Evolutionary conservation across 2,797 vertebrate genomes (phyloP), one percentile per base, ranked within the genome.

Genomic region (Gymnocypris eckloni): DNA sequence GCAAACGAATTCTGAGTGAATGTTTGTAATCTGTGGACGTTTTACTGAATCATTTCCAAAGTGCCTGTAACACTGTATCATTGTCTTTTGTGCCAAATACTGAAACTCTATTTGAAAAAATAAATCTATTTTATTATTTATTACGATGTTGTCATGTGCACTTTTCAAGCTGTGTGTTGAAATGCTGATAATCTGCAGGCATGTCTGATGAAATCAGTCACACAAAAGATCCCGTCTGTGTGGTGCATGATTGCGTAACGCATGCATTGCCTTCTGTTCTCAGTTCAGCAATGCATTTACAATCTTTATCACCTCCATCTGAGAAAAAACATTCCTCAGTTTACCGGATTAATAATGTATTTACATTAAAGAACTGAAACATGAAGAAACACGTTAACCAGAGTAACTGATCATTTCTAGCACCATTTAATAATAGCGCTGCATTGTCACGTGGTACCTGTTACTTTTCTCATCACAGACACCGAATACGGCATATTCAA

Each of bases 41-140:
- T 18, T 88, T 72, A 67, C 45, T 61, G 50, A 13, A 64, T 72
- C n/a, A 22, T 20, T 75, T 69, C 75, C 48, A 25, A 84, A 84
- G 79, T 85, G 81, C 87, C 88, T 88, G 54, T 83, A 88, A 89
- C 87, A 92, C 90, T 91, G 89, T 77, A 85, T 87, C 69, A 84
- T 80, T 86, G 84, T 88, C 91, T 86, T 87, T 86, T 69, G 89
- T 91, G 88, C 87, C 88, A 91, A 90, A 91, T 87, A 90, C 94
- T 88, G 93, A 91, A 92, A 92, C 90, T 86, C 76, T 89, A 86
- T 90, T 90, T 77, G 86, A 92, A 81, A 93, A 94, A 94, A 95
- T 81, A 89, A 89, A 91, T 93, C 83, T 91, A 89, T 89, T 90
- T 90, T 91, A 91, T 92, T 90, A 86, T 90, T 91, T 88, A 87